Base-by-base conservation (phyloP, 2,113 vertebrate species). In the Pterocles gutturalis region DNA sequence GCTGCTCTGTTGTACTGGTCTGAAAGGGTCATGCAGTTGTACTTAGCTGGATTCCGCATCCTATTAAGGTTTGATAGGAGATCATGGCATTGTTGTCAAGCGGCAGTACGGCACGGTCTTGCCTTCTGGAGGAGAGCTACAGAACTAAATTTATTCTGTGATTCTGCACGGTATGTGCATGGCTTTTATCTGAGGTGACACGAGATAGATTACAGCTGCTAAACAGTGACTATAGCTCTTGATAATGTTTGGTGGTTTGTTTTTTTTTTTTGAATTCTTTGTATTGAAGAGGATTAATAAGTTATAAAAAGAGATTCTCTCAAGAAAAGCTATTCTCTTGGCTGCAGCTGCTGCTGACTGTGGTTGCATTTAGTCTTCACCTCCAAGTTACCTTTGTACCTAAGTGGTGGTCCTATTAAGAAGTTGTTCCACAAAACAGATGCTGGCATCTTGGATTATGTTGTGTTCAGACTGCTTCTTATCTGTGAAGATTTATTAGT, bases 321-420 rank as follows among this genome's bases (percentile, higher is more conserved):
- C 20, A 82, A 55, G 41, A 64, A 31, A 36, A 13, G 25, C 38
- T 28, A 9, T 65, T 66, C 11, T 71, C 7, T 22, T 66, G 6
- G 31, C 46, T 38, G 33, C 66, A 70, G 46, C 67, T 84, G 83
- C 29, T 76, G 9, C 61, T 8, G 17, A 11, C 48, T 71, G 38
- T 13, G 12, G 14, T 31, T 83, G 41, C 49, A 17, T 64, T 70
- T 70, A 57, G 38, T 77, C 17, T 53, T 76, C 8, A 24, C 28
- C 33, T 48, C 21, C 1, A 5, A 13, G 11, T 73, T 78, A 5
- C 11, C 15, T 22, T 58, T 73, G 26, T 75, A 51, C 17, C 28
- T 33, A 9, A 53, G 29, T 0, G 3, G 25, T 24, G 46, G 26
- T 13, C 18, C 9, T 41, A 36, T 36, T 58, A 19, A 9, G 0